A percentile compares a stretch with the other conserved stretches of the same genome.
Evolutionary conservation across 2,888 invertebrate species (phyloP).

Genomic region (Antheraea yamamai): DNA sequence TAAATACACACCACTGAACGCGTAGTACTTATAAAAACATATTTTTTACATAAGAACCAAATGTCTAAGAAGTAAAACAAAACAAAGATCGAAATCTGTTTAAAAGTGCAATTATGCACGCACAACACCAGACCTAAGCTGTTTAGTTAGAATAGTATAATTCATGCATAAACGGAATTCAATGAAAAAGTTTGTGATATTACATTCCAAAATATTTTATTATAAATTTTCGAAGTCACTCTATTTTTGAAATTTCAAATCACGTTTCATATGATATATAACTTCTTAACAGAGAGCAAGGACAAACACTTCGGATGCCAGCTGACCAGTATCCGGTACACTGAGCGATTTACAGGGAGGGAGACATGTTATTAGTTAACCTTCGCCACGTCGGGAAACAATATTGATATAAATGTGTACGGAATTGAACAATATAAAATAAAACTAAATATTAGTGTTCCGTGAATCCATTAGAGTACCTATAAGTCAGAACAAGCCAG

Average conservation of each 20-base stretch:
- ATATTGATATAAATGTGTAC: slow-evolving; percentile 10
- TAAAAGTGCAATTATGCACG: too few species aligned
- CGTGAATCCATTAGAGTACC: not conserved
- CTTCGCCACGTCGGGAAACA: slow-evolving; percentile 12
- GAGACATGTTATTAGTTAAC: slow-evolving; percentile 24
- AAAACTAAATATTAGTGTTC: not conserved
- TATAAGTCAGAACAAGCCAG: not conserved
- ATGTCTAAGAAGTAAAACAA: too few species aligned
- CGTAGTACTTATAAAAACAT: too few species aligned
- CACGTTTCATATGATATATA: not conserved
- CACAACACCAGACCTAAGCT: too few species aligned
- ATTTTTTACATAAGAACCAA: too few species aligned
- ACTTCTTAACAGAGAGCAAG: slow-evolving; percentile 19
- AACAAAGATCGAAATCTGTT: too few species aligned
- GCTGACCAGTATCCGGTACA: slow-evolving; percentile 39
- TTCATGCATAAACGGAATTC: not conserved
- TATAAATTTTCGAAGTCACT: not conserved
- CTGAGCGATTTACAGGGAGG: slow-evolving; percentile 39
- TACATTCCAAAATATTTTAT: not conserved
- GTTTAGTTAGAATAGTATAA: not conserved
- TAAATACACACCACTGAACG: too few species aligned
- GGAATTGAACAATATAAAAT: not conserved
- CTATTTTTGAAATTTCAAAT: not conserved
- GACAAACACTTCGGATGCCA: slow-evolving; percentile 32
- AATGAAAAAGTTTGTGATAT: not conserved